Base-by-base conservation (phyloP, 2,888 invertebrate species). In the Pemphredon lugubris region DNA sequence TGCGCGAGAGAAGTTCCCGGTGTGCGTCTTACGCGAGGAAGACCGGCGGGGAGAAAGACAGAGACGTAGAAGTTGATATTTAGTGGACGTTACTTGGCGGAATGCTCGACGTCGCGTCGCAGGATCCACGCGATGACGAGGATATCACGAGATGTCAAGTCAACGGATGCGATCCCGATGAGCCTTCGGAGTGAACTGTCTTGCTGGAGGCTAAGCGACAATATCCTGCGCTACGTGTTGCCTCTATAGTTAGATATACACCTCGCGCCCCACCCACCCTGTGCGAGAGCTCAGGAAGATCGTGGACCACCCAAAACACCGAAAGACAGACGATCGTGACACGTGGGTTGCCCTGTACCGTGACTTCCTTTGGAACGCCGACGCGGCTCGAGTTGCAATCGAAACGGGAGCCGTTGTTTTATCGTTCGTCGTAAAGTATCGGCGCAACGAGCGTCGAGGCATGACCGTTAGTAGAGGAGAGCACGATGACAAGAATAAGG, bases 211-310 rank as follows among this genome's bases (percentile, higher is more conserved):
- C 74, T 81, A 80, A 77, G 81, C 87, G 86, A 87, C 86, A 86
- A 88, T 87, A 86, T 88, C 86, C 84, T 86, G 81, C 79, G 77
- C 61, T 64, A 69, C 79, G 80, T 78, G 81, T 85, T 82, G 80
- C 77, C 85, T 85, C 88, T 89, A 89, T 89, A 89, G 88, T 88
- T 89, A 89, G 89, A 83, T 79, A 76, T 77, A 74, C 74, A 80
- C 79, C 82, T 78, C 67, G 74, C 80, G 76, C 83, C 83, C 83
- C 84, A 78, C 82, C 77, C 76, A 75, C 77, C 76, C 72, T 73
- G 26, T n/a, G n/a, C n/a, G n/a, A n/a, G 65, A 48, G 53, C 57
- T 48, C 40, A 34, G 55, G 37, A 59, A 59, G 34, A 34, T 53
- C 61, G 47, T 23, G 50, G 55, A 54, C 51, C 40, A 69, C 42